Evolutionary conservation across 2,888 invertebrate species (phyloP), one percentile per base, ranked within the genome.

Genomic region (Hermodice carunculata): DNA sequence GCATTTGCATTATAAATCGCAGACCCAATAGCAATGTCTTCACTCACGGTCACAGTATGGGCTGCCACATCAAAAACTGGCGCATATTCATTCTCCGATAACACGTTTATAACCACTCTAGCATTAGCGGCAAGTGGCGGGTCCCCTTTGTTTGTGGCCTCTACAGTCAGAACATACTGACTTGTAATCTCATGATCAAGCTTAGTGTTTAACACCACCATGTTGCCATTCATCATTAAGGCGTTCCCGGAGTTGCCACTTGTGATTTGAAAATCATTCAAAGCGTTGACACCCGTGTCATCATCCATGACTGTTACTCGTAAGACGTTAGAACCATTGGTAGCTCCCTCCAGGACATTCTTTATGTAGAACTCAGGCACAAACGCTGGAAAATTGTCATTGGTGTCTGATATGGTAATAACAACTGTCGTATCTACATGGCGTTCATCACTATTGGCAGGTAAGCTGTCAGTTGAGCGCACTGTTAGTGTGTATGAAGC

Each of bases 351-450:
- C 2, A 68, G 49, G 5, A 81, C 71, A 29, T 43, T 69, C 37
- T 78, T 75, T 0, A 65, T 61, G 62, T 77, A 78, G 0, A 75
- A 64, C 0, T 71, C 65, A 19, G 60, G 51, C 22, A 66, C 66
- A 60, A 80, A 79, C 14, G 69, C 59, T 5, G 80, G 79, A 22
- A 51, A 58, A 61, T 78, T 78, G 67, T 81, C 80, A 62, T 81
- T 80, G 14, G 73, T 51, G 62, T 80, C 81, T 19, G 66, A 63
- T 11, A 81, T 67, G 17, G 76, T 73, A 1, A 81, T 66, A 2
- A 76, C 70, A 3, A 75, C 72, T 17, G 73, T 74, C 8, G 70
- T 61, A 22, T 70, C 70, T 8, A 65, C 68, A 53, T 59, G 69
- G 37, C 61, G 59, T 0, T 66, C 61, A 19, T 74, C 19, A 11